These are phyloP conservation scores for Thymelicus lineola DNA, from an alignment of 2,888 invertebrate species.

Conservation along the genomic window DNA sequence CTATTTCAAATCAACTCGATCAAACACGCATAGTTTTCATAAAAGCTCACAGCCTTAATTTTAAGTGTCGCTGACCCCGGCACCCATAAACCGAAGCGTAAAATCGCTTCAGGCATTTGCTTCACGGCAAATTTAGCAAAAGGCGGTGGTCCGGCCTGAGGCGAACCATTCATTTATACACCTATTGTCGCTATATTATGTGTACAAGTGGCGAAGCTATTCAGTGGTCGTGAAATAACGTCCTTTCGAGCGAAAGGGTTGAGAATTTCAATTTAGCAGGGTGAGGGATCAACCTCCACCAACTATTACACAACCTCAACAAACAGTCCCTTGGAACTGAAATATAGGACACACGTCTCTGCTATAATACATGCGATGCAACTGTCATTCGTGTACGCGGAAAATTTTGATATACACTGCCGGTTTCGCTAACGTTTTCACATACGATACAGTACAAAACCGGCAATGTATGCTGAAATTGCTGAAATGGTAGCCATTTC, in stretches of 20 bases:
- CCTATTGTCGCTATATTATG: not conserved
- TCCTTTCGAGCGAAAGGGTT: constrained; percentile 40
- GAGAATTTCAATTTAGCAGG: constrained; percentile 52
- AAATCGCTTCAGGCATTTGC: not conserved
- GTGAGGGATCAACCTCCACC: constrained; percentile 50
- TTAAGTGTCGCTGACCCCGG: no score
- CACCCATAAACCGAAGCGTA: no score
- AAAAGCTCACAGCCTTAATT: no score
- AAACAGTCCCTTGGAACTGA: constrained; percentile 44
- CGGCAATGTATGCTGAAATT: constrained; percentile 25
- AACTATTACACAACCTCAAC: constrained; percentile 50
- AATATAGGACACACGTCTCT: constrained; percentile 31
- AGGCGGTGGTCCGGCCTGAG: not conserved
- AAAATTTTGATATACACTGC: constrained; percentile 26
- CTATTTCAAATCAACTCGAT: no score
- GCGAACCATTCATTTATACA: not conserved
- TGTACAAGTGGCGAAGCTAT: constrained; percentile 25
- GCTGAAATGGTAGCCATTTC: constrained; percentile 17
- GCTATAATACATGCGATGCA: constrained; percentile 24
- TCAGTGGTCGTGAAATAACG: constrained; percentile 38
- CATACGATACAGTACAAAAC: constrained; percentile 6
- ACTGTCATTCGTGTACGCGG: constrained; percentile 22
- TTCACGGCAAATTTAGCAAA: constrained; percentile 3
- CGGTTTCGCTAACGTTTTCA: constrained; percentile 20
- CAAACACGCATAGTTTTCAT: no score